Percentiles rank a stretch among this genome's conserved stretches.
Evolutionary conservation across 2,113 vertebrate genomes (phyloP).

Genomic region (Todiramphus saurophagus): DNA sequence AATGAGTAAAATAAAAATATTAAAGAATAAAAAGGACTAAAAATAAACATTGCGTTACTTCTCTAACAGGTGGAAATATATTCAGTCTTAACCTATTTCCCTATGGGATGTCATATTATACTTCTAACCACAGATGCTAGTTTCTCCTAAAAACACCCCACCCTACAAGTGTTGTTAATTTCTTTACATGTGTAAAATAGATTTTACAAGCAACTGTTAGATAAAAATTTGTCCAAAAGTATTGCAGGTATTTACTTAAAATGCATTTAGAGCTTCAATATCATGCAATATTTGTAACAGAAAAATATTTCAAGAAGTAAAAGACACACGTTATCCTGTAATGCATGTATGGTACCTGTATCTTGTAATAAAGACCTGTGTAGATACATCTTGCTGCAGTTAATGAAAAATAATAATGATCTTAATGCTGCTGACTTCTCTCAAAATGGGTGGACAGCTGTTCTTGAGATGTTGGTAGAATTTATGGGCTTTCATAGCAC

Average conservation of each 20-base stretch:
- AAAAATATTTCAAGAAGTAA: not conserved
- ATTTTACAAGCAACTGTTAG: not conserved
- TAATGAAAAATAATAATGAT: not conserved
- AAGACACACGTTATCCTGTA: not conserved
- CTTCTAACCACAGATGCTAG: not conserved
- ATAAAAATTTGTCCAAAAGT: not conserved
- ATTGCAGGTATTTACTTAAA: not conserved
- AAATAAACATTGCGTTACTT: not conserved
- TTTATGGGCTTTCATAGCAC: not conserved
- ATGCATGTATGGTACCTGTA: fast-evolving
- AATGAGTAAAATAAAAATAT: not conserved
- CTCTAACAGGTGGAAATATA: not conserved
- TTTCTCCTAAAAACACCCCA: not conserved
- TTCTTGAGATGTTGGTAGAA: not conserved
- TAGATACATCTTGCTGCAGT: not conserved
- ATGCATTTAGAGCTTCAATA: not conserved
- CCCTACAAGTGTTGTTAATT: not conserved
- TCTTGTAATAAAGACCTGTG: not conserved
- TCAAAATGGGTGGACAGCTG: not conserved
- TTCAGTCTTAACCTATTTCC: not conserved
- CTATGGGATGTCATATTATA: not conserved
- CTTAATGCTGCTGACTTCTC: not conserved
- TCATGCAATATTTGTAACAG: not conserved
- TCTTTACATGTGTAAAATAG: not conserved
- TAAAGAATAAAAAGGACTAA: not conserved